Evolutionary conservation across 2,797 vertebrate genomes (phyloP).

Genomic region (Enteromius treurensis): DNA sequence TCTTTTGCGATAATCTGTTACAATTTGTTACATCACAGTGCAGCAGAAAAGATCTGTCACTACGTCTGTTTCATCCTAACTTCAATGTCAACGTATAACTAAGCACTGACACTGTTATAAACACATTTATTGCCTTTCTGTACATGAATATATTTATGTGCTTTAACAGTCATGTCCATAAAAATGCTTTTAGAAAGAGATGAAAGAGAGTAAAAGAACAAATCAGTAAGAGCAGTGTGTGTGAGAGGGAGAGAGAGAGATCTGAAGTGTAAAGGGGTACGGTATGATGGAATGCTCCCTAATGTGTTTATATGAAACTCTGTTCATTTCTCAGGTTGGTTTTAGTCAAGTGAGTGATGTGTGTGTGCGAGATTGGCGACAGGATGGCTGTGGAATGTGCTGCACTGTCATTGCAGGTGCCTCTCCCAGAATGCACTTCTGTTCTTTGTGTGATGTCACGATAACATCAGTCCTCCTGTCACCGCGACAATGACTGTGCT

Average conservation of each 20-base stretch:
- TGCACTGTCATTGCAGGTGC: conserved; percentile 54
- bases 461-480: conserved; percentile 54
- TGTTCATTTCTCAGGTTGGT: conserved; percentile 32
- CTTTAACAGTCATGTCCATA: not conserved
- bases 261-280: conserved; percentile 3
- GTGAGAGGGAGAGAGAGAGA: not conserved
- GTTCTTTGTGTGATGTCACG: conserved; percentile 53
- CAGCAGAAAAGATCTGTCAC: not conserved
- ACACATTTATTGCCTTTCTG: not conserved
- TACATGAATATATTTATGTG: not conserved
- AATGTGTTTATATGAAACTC: conserved; percentile 39
- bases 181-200: conserved; percentile 2
- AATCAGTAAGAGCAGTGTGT: not conserved
- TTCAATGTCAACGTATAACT: not conserved
- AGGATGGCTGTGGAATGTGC: conserved; percentile 55
- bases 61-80: not conserved
- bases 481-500: conserved; percentile 34
- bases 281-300: conserved; percentile 24
- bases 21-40: not conserved
- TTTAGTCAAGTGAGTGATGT: conserved; percentile 37
- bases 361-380: conserved; percentile 43
- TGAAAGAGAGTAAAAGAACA: not conserved
- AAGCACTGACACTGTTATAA: not conserved
- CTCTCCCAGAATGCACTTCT: conserved; percentile 43
- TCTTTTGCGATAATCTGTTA: not conserved